A percentile compares a stretch with the other conserved stretches of the same genome.
Conservation (phyloP, 2,888 invertebrate species). For the Diadegma fenestrale region DNA sequence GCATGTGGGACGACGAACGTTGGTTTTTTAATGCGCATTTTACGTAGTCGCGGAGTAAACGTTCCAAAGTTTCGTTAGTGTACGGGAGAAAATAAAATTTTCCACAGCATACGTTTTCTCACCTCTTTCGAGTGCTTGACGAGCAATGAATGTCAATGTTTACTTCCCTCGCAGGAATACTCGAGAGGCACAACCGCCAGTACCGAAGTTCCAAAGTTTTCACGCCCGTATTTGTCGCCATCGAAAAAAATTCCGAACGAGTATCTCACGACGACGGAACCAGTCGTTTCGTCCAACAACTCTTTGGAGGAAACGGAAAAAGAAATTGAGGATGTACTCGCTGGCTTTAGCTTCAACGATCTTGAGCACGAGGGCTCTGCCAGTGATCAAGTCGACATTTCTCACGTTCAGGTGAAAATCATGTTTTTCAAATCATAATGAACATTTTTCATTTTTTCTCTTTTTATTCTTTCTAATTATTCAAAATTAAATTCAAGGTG, state of each 20-base stretch:
- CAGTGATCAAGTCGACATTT: conserved; percentile 71
- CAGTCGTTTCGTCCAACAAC: conserved; percentile 62
- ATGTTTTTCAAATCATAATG: background rate
- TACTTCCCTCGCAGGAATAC: conserved; percentile 78
- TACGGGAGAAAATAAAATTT: conserved; percentile 29
- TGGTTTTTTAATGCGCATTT: conserved; percentile 55
- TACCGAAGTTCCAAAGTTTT: conserved; percentile 77
- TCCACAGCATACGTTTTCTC: conserved; percentile 57
- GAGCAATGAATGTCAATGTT: conserved; percentile 50
- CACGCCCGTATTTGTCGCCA: conserved; percentile 85
- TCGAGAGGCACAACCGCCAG: conserved; percentile 77
- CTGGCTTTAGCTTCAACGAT: conserved; percentile 78
- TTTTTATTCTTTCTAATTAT: background rate
- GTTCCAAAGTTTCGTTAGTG: conserved; percentile 49
- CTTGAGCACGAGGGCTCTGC: conserved; percentile 76
- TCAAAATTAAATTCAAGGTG: conserved; percentile 17
- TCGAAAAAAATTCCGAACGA: conserved; percentile 93
- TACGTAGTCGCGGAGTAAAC: conserved; percentile 37
- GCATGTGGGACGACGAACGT: conserved; percentile 67
- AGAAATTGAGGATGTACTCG: conserved; percentile 69
- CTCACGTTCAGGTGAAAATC: conserved; percentile 70
- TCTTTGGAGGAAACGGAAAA: conserved; percentile 54
- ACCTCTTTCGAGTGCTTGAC: conserved; percentile 9
- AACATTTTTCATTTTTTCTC: background rate
- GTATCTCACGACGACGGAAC: conserved; percentile 88